phyloP scores from a whole-genome alignment of 1,140 invertebrate genomes.

The Trichogramma pretiosum region DNA sequence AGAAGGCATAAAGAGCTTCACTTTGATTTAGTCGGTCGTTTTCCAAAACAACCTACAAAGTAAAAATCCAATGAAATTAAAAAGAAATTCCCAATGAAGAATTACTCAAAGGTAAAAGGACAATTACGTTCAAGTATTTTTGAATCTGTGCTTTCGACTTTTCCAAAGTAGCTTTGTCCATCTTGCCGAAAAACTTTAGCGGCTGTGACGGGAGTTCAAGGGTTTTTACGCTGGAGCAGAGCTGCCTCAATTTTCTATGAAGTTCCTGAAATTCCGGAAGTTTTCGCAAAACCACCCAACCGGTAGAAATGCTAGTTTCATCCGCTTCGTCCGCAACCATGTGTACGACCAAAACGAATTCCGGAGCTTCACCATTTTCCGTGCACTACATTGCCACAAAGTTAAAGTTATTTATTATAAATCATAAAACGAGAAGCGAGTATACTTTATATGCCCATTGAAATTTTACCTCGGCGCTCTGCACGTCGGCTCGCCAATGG shows the following conservation, averaged over 20 bases:
- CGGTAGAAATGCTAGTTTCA: conserved; percentile 58
- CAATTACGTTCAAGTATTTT: conserved; percentile 71
- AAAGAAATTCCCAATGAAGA: background rate
- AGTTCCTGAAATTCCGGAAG: conserved; percentile 76
- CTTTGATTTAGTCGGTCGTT: conserved; percentile 79
- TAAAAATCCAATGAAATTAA: conserved; percentile 12
- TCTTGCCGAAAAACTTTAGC: conserved; percentile 71
- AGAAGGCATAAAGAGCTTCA: conserved; percentile 79
- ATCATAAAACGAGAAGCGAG: too few relatives aligned
- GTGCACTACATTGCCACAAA: conserved; percentile 47
- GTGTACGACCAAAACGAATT: conserved; percentile 76
- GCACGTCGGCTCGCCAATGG: conserved; percentile 72
- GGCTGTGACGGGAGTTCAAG: conserved; percentile 71
- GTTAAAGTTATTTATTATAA: too few relatives aligned
- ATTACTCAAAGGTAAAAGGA: background rate
- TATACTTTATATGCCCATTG: too few relatives aligned
- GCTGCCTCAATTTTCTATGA: conserved; percentile 72
- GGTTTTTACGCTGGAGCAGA: conserved; percentile 69
- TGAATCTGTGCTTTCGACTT: conserved; percentile 76
- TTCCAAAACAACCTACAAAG: conserved; percentile 67
- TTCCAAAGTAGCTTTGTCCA: conserved; percentile 66
- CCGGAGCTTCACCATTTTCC: conserved; percentile 68
- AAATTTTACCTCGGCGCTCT: conserved; percentile 62
- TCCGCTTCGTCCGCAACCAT: conserved; percentile 55
- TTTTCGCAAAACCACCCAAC: conserved; percentile 76